Evolutionary conservation across 2,888 invertebrate genomes (phyloP).

Genomic region (Alentia gelatinosa): DNA sequence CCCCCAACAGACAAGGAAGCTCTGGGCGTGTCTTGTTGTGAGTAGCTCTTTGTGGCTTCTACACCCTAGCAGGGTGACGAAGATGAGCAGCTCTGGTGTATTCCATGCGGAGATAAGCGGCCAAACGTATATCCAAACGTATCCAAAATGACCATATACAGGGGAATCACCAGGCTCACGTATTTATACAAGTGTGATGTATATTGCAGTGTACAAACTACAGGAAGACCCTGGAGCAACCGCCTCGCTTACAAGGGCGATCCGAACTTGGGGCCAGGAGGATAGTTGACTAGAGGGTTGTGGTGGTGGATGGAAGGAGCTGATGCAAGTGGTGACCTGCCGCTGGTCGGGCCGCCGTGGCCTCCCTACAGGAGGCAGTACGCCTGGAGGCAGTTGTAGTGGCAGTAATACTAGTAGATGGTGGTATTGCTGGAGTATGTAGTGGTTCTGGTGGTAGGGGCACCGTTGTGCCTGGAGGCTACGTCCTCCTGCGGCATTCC

Average conservation of each 20-base stretch:
- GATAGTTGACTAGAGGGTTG: background rate
- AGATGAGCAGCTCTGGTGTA: background rate
- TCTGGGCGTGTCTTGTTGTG: too few relatives aligned
- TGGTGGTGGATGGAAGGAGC: background rate
- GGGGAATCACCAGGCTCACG: background rate
- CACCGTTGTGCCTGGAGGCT: background rate
- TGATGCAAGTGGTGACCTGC: background rate
- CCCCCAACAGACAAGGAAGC: too few relatives aligned
- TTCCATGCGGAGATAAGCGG: background rate
- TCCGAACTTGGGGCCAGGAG: too few relatives aligned
- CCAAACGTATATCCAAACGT: background rate
- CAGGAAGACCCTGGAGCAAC: too few relatives aligned
- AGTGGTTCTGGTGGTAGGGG: too few relatives aligned
- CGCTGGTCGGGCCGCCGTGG: background rate
- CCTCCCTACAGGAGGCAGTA: background rate
- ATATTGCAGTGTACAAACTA: too few relatives aligned
- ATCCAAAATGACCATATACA: background rate
- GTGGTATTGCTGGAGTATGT: background rate
- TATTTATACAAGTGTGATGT: too few relatives aligned
- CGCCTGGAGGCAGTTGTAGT: background rate
- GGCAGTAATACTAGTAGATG: background rate
- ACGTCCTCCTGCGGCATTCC: background rate
- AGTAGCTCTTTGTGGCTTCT: background rate
- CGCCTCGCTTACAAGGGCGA: too few relatives aligned
- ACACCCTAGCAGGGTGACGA: background rate